Base-by-base conservation (phyloP, 2,797 vertebrate genomes). In the Anas bernieri region DNA sequence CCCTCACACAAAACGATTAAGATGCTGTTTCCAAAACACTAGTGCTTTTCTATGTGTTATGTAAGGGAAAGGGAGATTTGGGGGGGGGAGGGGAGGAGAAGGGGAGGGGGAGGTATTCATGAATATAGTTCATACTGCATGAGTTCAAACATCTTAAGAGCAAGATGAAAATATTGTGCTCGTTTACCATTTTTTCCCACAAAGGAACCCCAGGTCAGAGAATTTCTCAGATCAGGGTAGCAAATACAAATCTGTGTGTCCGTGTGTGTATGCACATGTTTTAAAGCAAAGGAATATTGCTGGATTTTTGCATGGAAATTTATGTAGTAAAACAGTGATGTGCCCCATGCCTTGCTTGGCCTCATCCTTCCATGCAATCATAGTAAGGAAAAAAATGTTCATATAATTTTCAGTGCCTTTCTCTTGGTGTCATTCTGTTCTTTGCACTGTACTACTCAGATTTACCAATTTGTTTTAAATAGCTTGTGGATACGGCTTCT, bases 391-490 rank as follows among this genome's bases (percentile, higher is more conserved):
- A 96, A 77, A 17, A 54, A n/a, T 62, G n/a, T 33, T 20, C 45
- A 54, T 26, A 31, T 92, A 4, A 64, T 89, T 94, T 91, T 63
- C 82, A 48, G 67, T 61, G 67, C 59, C 37, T 50, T 76, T 80
- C 61, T 78, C 68, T 43, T 4, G 3, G 16, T 48, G 33, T 33
- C 1, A 0, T 70, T 92, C 67, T 83, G 17, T 64, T 81, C 83
- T 92, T 75, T 56, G 28, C 41, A 18, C 11, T 45, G 52, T 35
- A 25, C 33, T 35, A 66, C 76, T 94, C 79, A 70, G 72, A 56
- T 94, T 95, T 94, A 93, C 90, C 92, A 87, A 90, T 95, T 93
- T 94, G 66, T 75, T 88, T 92, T 86, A 90, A 96, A 95, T 93
- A 75, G 91, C 96, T 96, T 83, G 46, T 92, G 88, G 86, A 88